Conservation (phyloP, 1,140 invertebrate genomes). For the Acyrthosiphon pisum region DNA sequence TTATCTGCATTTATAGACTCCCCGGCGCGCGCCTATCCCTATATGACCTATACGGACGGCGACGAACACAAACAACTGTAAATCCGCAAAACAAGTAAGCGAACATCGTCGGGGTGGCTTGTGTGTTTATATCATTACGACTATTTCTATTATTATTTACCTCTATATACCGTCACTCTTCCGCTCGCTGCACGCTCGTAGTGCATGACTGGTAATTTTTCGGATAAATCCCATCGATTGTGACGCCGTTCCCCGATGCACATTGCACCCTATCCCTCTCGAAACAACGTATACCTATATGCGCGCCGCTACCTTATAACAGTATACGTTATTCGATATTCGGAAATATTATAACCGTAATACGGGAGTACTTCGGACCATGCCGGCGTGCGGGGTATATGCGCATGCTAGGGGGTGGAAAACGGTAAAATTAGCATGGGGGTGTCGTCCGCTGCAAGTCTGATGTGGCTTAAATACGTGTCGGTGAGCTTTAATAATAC, state of each 20-base stretch:
- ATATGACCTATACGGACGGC: too few relatives aligned
- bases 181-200: neutral
- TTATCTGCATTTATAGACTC: neutral
- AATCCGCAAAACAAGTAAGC: slow-evolving; percentile 32
- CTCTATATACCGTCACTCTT: neutral
- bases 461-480: neutral
- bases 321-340: neutral
- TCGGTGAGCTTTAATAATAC: neutral
- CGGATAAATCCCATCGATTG: slow-evolving; percentile 21
- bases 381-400: neutral
- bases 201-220: slow-evolving; percentile 27
- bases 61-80: neutral
- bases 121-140: neutral
- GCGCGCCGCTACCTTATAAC: neutral
- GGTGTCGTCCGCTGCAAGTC: neutral
- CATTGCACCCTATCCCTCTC: neutral
- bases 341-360: neutral
- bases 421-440: neutral
- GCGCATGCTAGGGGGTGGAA: neutral
- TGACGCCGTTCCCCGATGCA: neutral
- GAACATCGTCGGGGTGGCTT: slow-evolving; percentile 30
- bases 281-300: neutral
- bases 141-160: neutral
- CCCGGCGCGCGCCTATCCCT: neutral
- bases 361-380: neutral